A percentile compares a stretch with the other conserved stretches of the same genome.
Evolutionary conservation across 2,113 vertebrate genomes (phyloP).

Genomic region (Collichthys lucidus): DNA sequence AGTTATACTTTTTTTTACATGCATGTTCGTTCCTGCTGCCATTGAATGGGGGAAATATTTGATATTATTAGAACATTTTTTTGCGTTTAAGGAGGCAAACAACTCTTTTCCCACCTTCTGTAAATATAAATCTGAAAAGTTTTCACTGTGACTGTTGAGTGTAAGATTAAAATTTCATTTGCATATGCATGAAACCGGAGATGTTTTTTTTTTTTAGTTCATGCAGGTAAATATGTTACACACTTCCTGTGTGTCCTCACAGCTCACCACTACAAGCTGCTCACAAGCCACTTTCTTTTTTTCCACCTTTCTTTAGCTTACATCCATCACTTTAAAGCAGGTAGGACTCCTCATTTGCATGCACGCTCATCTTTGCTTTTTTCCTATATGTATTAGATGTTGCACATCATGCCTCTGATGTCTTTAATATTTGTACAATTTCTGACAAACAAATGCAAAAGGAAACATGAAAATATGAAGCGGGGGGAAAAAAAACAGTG

Average conservation of each 20-base stretch:
- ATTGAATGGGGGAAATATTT: not conserved
- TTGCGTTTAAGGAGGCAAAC: not conserved
- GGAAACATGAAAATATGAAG: not conserved
- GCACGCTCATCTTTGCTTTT: not conserved
- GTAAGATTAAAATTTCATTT: not conserved
- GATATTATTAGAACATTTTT: not conserved
- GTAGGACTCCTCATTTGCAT: not conserved
- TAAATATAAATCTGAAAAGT: not conserved
- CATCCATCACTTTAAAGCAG: not conserved
- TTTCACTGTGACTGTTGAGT: not conserved
- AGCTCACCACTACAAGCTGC: not conserved
- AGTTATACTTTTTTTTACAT: too few relatives aligned
- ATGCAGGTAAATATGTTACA: not conserved
- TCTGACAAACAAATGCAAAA: not conserved
- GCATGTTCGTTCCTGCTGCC: not conserved
- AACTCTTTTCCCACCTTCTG: not conserved
- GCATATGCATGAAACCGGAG: not conserved
- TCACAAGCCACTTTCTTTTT: not conserved
- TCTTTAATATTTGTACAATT: not conserved
- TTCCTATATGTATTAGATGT: not conserved
- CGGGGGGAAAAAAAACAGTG: not conserved
- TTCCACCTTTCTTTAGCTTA: too few relatives aligned
- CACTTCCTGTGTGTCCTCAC: constrained; percentile 50
- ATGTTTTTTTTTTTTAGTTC: not conserved
- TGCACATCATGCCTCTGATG: not conserved